These are phyloP conservation scores for Diachasma alloeum DNA, from an alignment of 1,140 invertebrate genomes.

Conservation along the genomic window DNA sequence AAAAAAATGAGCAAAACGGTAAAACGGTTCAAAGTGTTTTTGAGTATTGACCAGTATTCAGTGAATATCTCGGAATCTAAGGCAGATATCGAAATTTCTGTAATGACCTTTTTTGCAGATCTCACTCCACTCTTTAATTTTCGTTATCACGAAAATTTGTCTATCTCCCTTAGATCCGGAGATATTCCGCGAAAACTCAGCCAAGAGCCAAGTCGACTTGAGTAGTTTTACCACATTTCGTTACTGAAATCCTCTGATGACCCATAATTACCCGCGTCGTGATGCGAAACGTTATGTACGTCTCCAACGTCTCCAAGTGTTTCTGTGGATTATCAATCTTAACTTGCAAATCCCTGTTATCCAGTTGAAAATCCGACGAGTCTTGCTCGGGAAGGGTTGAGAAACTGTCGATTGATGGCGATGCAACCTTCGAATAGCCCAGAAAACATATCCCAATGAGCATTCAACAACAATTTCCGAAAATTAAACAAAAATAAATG, in stretches of 20 bases:
- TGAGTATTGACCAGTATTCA: too few relatives aligned
- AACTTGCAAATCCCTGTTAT: slow-evolving; percentile 72
- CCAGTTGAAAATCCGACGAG: slow-evolving; percentile 65
- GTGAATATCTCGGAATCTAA: too few relatives aligned
- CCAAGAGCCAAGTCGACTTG: background rate
- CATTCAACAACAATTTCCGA: background rate
- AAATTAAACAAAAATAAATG: background rate
- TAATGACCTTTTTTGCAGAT: too few relatives aligned
- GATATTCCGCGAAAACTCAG: too few relatives aligned
- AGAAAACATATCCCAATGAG: background rate
- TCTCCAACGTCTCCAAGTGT: slow-evolving; percentile 78
- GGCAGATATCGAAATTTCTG: too few relatives aligned
- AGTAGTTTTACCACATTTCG: slow-evolving; percentile 56
- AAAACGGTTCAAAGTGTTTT: too few relatives aligned
- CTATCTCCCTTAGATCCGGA: too few relatives aligned
- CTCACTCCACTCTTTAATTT: too few relatives aligned
- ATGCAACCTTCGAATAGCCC: slow-evolving; percentile 60
- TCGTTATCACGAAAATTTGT: slow-evolving; percentile 41
- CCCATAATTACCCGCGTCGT: slow-evolving; percentile 63
- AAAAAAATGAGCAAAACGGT: too few relatives aligned
- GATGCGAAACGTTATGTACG: slow-evolving; percentile 78
- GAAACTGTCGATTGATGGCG: slow-evolving; percentile 71
- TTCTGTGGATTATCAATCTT: slow-evolving; percentile 83
- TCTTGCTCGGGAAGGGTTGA: slow-evolving; percentile 70
- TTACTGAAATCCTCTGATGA: too few relatives aligned